These are phyloP conservation scores for Calameuta filiformis DNA, from an alignment of 2,888 invertebrate genomes.

Conservation along the genomic window DNA sequence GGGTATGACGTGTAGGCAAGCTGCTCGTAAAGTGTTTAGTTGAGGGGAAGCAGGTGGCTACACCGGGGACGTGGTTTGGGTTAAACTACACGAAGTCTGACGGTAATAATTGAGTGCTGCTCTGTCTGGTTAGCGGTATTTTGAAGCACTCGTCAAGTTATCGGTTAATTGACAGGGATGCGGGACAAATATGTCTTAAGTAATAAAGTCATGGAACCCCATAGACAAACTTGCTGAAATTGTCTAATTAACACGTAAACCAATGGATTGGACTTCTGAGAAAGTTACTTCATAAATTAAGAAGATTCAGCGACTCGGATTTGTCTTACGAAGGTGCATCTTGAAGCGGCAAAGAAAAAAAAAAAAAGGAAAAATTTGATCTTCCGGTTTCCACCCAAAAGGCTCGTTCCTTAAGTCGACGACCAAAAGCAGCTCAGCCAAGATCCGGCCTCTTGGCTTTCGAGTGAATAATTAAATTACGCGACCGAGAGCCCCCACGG, in stretches of 20 bases:
- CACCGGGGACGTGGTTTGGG: constrained; percentile 39
- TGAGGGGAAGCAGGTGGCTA: constrained; percentile 49
- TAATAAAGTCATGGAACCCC: background rate
- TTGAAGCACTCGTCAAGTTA: constrained; percentile 59
- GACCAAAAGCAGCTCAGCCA: constrained; percentile 11
- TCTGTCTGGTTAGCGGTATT: constrained; percentile 63
- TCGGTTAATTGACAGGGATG: constrained; percentile 62
- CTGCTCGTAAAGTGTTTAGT: constrained; percentile 66
- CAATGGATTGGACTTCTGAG: background rate
- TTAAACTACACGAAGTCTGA: constrained; percentile 64
- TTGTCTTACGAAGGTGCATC: background rate
- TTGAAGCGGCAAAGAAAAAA: background rate
- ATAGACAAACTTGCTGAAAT: background rate
- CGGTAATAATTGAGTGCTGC: constrained; percentile 66
- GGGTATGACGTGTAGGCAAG: constrained; percentile 62
- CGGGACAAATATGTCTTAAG: constrained; percentile 63
- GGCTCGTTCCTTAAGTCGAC: background rate
- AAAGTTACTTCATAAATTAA: background rate
- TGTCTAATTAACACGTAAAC: background rate
- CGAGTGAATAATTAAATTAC: constrained; percentile 58
- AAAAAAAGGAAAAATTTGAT: background rate
- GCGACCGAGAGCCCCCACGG: constrained; percentile 45
- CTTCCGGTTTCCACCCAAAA: background rate
- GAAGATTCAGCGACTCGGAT: background rate
- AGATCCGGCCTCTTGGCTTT: constrained; percentile 36